These are phyloP conservation scores for Adrianichthys oophorus DNA, from an alignment of 2,797 vertebrate genomes.

Conservation along the genomic window DNA sequence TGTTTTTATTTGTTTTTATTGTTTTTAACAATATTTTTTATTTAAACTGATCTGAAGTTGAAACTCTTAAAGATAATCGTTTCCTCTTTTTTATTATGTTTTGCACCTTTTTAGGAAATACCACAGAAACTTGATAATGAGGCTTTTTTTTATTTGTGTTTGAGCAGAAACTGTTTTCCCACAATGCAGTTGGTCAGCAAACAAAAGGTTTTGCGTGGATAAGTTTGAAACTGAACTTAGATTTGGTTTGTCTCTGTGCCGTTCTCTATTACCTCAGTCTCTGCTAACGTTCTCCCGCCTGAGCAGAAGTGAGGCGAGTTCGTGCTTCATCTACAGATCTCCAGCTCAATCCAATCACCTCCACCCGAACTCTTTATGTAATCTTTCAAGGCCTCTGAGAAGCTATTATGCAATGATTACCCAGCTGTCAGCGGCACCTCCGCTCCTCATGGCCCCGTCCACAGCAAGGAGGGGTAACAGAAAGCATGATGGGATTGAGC, in stretches of 20 bases:
- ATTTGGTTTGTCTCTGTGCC: slow-evolving; percentile 28
- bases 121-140: too few species aligned
- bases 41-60: too few species aligned
- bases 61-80: too few species aligned
- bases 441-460: slow-evolving; percentile 6
- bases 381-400: slow-evolving; percentile 44
- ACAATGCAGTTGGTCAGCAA: neutral
- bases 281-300: slow-evolving; percentile 30
- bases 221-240: neutral
- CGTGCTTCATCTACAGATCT: slow-evolving; percentile 27
- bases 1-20: too few species aligned
- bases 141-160: neutral
- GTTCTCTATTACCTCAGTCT: slow-evolving; percentile 19
- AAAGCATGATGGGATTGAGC: too few species aligned
- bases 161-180: neutral
- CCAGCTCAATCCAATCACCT: slow-evolving; percentile 40
- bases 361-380: slow-evolving; percentile 24
- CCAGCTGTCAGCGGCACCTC: slow-evolving; percentile 50
- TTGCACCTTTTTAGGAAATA: too few species aligned
- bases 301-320: slow-evolving; percentile 15
- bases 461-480: too few species aligned
- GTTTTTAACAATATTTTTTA: too few species aligned
- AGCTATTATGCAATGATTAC: slow-evolving; percentile 64
- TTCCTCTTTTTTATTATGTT: too few species aligned
- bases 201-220: slow-evolving; percentile 14